Base-by-base conservation (phyloP, 1,140 invertebrate genomes). In the Drosophila nigrodunni region DNA sequence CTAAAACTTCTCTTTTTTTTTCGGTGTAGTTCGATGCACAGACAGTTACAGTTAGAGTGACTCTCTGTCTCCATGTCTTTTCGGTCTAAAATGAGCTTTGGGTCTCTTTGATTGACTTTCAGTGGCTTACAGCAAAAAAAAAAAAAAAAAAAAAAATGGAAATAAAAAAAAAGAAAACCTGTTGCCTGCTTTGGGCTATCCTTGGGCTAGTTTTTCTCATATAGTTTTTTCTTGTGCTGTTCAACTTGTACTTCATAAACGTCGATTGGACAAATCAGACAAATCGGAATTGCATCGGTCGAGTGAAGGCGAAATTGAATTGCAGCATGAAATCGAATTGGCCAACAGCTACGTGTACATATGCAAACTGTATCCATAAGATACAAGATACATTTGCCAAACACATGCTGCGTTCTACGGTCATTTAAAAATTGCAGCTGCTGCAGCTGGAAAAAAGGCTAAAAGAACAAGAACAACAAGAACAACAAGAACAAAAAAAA, bases 261-360 rank as follows among this genome's bases (percentile, higher is more conserved):
- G n/a, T 59, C 13, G 41, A 43, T 58, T 18, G 25, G 25, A 30
- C 25, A 30, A 30, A 30, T 30, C 25, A 30, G 30, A 41, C 35
- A 59, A 77, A 80, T 77, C 52, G 65, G 58, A 70, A 54, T 55
- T 54, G 62, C 30, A 54, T 34, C n/a, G 18, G 47, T 30, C 25
- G 30, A 35, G 10, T 50, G 47, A 54, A 54, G 34, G 50, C 34
- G 34, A 72, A 78, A 78, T 78, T 77, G 71, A 78, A 78, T 80
- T 81, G 78, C 74, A 67, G 74, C 78, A 76, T 73, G 78, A 80
- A 82, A 82, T 82, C 71, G 70, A 82, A 78, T 82, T 78, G 80
- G 54, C 80, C 65, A 76, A 52, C 77, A 75, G 77, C 64, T 50
- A 49, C 78, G 15, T 10, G 9, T 30, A 25, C 11, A 11, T 10